A percentile compares a stretch with the other conserved stretches of the same genome.
Evolutionary conservation across 2,113 vertebrate species (phyloP).

Genomic region (Erythrocercus mccallii): DNA sequence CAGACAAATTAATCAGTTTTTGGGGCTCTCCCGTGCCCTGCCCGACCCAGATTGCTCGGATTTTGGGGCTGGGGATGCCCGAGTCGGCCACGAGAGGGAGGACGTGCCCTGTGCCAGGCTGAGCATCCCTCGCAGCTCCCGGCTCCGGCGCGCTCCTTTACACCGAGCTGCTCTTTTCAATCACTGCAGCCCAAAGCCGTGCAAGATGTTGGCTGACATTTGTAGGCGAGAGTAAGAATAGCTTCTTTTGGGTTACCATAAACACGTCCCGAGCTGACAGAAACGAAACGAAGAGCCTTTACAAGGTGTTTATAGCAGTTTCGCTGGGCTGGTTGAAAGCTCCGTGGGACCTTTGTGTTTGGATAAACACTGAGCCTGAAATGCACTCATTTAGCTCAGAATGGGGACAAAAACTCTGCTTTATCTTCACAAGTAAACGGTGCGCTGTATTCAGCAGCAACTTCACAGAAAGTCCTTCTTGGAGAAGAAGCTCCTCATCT

Average conservation of each 20-base stretch:
- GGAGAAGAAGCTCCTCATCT: not conserved
- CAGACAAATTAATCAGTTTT: not conserved
- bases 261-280: constrained; percentile 29
- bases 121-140: not conserved
- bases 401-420: not conserved
- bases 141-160: not conserved
- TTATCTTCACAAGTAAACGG: constrained; percentile 17
- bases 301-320: not conserved
- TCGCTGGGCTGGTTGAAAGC: not conserved
- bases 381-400: not conserved
- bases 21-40: no score
- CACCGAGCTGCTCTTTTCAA: not conserved
- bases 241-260: constrained; percentile 22
- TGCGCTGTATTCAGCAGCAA: not conserved
- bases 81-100: constrained; percentile 32
- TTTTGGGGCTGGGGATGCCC: not conserved
- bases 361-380: not conserved
- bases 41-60: no score
- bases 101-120: not conserved
- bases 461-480: not conserved
- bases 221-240: not conserved
- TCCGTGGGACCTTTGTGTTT: constrained; percentile 3
- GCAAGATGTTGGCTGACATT: constrained; percentile 33
- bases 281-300: not conserved
- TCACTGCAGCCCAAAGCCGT: not conserved